Conservation (phyloP, 2,113 vertebrate genomes). For the Manacus vitellinus region DNA sequence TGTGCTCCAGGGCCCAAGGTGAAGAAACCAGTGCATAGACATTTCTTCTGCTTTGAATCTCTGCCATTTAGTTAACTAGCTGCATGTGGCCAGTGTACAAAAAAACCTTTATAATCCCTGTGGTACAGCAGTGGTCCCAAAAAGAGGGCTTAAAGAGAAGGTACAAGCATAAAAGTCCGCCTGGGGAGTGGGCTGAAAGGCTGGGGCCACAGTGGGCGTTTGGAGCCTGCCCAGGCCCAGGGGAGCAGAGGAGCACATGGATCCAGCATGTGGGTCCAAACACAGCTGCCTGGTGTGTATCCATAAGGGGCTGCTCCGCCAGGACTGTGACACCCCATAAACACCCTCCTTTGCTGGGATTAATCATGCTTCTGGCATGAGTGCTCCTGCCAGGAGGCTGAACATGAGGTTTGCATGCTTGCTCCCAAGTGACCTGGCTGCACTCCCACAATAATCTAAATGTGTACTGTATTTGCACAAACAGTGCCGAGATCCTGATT, state of each 20-base stretch:
- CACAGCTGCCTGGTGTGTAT: conserved; percentile 30
- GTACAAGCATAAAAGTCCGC: neutral
- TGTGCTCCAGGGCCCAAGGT: neutral
- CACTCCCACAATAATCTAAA: conserved; percentile 3
- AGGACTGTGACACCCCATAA: conserved; percentile 50
- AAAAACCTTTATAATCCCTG: neutral
- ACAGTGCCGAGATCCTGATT: neutral
- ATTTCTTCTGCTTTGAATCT: neutral
- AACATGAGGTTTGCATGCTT: conserved; percentile 6
- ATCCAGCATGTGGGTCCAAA: neutral
- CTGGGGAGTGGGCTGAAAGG: neutral
- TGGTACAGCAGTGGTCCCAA: neutral
- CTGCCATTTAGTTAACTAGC: neutral
- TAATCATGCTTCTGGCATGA: conserved; percentile 28
- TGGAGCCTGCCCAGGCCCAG: neutral
- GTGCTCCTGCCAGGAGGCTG: conserved; percentile 18
- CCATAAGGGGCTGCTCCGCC: neutral
- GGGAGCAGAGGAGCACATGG: neutral
- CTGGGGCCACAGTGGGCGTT: fast-evolving
- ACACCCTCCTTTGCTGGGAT: conserved; percentile 40
- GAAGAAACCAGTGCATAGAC: neutral
- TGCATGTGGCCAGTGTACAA: neutral
- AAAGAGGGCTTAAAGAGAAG: neutral
- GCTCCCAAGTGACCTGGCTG: conserved; percentile 40
- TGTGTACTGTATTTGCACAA: neutral